Base-by-base conservation (phyloP, 2,113 vertebrate species). In the Chaenocephalus aceratus region DNA sequence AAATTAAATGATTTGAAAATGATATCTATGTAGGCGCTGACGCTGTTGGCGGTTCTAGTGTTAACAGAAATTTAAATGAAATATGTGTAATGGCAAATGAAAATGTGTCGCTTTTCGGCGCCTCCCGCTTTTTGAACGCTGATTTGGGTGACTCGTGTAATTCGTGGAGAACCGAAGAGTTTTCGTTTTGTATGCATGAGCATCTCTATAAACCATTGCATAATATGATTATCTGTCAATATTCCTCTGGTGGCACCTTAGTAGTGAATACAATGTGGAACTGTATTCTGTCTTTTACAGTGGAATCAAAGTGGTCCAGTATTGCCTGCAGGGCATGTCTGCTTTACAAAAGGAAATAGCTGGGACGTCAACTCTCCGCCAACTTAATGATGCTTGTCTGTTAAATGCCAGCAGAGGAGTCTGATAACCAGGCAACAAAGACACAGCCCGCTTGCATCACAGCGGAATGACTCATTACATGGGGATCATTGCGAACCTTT, bases 381-480 rank as follows among this genome's bases (percentile, higher is more conserved):
- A 10, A 54, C 45, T 77, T 88, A 92, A 89, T 88, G 90, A 83
- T 75, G 84, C 46, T 76, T 86, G 87, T 90, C 87, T 83, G 89
- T 61, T 63, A 23, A 83, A 85, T 81, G 77, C 80, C 77, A 81
- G 45, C 66, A 21, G 75, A 85, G 71, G 66, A 78, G 45, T 75
- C 75, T 79, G 73, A 88, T 79, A 85, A 85, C 82, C 77, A 84
- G 67, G 81, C 83, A 88, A 89, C 90, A 90, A 77, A 85, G 72
- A 77, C 70, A 66, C 79, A 63, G 67, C 13, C 71, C 10, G 44
- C 72, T 44, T 15, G 36, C 82, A 79, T 80, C 81, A 48, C 85
- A 76, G 62, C 34, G 73, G 71, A 85, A 82, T 48, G 62, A 86
- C 72, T 86, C 90, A 90, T 92, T 88, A 84, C 74, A 75, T 14